These are phyloP conservation scores for Notothenia rossii DNA, from an alignment of 2,113 vertebrate genomes.

Conservation along the genomic window DNA sequence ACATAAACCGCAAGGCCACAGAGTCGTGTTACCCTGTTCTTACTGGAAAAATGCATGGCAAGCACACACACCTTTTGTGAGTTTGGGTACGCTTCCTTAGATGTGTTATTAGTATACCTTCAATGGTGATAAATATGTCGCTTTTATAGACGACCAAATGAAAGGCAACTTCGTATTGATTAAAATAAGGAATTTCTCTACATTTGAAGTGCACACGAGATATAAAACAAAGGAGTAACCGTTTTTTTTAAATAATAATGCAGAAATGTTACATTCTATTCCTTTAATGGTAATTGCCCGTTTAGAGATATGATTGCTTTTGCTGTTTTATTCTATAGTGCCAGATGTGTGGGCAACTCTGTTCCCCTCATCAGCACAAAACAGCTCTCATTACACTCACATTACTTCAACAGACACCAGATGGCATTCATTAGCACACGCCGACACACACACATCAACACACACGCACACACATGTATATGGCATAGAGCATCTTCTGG, in stretches of 20 bases:
- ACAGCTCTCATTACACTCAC: constrained; percentile 71
- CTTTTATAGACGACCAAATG: too few relatives aligned
- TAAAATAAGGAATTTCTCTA: too few relatives aligned
- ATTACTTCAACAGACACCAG: constrained; percentile 71
- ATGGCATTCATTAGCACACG: constrained; percentile 56
- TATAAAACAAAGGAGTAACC: too few relatives aligned
- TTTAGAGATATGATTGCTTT: background rate
- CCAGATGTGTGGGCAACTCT: constrained; percentile 21
- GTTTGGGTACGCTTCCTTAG: background rate
- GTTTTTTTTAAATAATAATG: too few relatives aligned
- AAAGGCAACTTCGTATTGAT: too few relatives aligned
- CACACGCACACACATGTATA: constrained; percentile 28
- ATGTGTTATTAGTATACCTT: constrained; percentile 7
- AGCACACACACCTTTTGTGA: constrained; percentile 1
- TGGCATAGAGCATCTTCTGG: constrained; percentile 29
- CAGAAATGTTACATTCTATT: background rate
- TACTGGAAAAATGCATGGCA: constrained; percentile 48
- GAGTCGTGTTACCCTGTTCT: constrained; percentile 57
- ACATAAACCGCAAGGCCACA: constrained; percentile 59
- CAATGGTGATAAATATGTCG: background rate
- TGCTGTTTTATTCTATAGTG: constrained; percentile 1
- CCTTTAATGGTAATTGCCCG: background rate
- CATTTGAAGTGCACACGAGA: too few relatives aligned
- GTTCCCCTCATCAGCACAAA: constrained; percentile 57
- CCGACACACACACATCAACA: background rate